Conservation (phyloP, 2,888 invertebrate genomes). For the Branchipolynoe longqiensis region DNA sequence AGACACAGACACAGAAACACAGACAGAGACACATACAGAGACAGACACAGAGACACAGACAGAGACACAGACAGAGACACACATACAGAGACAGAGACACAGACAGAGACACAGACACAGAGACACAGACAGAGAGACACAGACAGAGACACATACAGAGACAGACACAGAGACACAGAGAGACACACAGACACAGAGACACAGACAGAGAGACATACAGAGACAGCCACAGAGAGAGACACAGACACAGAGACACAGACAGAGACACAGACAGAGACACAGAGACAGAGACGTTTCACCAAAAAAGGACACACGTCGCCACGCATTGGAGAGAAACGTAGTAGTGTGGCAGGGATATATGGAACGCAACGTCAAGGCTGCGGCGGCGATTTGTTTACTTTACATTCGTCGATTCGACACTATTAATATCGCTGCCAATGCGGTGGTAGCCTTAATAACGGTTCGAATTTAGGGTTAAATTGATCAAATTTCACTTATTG, state of each 20-base stretch:
- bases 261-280: background rate
- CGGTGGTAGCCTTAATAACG: no score
- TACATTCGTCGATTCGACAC: no score
- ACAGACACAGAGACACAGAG: background rate
- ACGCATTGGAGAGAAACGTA: no score
- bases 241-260: background rate
- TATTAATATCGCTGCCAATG: no score
- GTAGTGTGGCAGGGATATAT: no score
- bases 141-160: background rate
- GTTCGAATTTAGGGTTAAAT: no score
- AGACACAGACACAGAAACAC: background rate
- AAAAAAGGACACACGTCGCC: no score
- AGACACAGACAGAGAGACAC: background rate
- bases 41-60: background rate
- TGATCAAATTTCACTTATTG: no score
- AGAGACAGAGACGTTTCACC: background rate
- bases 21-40: background rate
- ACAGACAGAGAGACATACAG: background rate
- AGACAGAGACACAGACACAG: background rate
- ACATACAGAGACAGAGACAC: background rate
- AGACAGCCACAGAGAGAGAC: background rate
- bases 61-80: background rate
- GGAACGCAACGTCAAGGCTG: no score
- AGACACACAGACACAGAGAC: background rate
- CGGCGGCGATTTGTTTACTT: no score